phyloP scores from a whole-genome alignment of 2,113 vertebrate species.

The Nannospalax galili region DNA sequence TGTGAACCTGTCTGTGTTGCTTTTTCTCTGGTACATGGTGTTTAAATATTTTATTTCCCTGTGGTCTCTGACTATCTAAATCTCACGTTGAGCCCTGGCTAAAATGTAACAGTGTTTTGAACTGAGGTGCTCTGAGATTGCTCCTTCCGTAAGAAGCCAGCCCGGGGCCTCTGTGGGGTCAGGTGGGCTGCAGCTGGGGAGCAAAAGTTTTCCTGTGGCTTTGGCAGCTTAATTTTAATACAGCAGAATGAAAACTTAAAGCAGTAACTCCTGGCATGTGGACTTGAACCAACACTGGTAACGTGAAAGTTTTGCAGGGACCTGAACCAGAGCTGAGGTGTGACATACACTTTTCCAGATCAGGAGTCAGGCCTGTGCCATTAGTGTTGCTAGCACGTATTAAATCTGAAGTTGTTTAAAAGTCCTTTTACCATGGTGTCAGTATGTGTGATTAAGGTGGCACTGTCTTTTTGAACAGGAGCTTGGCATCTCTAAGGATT shows the following conservation, averaged over 20 bases:
- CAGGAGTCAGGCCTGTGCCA: neutral
- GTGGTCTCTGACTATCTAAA: no score
- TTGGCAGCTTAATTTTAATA: neutral
- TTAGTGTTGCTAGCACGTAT: neutral
- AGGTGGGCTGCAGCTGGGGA: neutral
- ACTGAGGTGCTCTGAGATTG: neutral
- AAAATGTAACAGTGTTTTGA: neutral
- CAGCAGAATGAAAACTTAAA: neutral
- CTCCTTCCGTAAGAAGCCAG: no score
- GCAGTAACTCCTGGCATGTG: neutral
- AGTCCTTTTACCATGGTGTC: neutral
- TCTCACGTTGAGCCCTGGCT: neutral
- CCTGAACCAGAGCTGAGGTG: neutral
- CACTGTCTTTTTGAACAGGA: neutral
- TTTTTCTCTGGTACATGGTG: neutral
- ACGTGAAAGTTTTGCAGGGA: neutral
- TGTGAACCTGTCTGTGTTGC: neutral
- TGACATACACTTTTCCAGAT: neutral
- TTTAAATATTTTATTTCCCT: neutral
- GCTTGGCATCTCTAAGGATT: rapidly evolving
- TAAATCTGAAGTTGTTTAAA: neutral
- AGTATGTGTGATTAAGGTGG: rapidly evolving
- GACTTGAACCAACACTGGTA: neutral
- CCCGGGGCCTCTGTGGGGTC: rapidly evolving
- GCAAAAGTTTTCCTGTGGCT: neutral